These are phyloP conservation scores for Hyperoplus lanceolatus DNA, from an alignment of 2,797 vertebrate species.

Conservation along the genomic window DNA sequence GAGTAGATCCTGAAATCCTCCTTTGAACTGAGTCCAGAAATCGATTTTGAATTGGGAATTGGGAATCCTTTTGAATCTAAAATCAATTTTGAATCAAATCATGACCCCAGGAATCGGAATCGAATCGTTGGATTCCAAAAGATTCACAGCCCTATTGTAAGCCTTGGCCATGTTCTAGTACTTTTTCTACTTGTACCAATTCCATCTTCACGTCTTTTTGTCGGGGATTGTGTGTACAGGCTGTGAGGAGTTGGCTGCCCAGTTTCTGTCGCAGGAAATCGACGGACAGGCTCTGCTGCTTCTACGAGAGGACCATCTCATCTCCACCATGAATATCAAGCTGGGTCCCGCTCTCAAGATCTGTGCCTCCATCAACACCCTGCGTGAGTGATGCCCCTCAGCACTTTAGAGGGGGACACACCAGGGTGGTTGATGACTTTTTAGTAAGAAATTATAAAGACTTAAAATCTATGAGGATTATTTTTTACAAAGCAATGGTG, in stretches of 20 bases:
- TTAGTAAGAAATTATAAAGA: conserved; percentile 19
- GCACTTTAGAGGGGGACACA: not conserved
- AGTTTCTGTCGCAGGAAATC: conserved; percentile 98
- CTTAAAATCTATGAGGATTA: conserved; percentile 31
- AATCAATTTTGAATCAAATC: too few relatives aligned
- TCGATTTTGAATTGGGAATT: too few relatives aligned
- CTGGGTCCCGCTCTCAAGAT: conserved; percentile 98
- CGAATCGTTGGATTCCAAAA: too few relatives aligned
- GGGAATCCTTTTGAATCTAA: too few relatives aligned
- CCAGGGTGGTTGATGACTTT: not conserved
- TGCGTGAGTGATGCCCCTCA: conserved; percentile 89
- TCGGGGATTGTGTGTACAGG: conserved; percentile 79
- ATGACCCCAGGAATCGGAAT: too few relatives aligned
- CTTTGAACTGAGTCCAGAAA: too few relatives aligned
- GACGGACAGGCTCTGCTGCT: conserved; percentile 98
- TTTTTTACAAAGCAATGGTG: conserved; percentile 27
- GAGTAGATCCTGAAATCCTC: too few relatives aligned
- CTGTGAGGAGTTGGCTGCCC: conserved; percentile 95
- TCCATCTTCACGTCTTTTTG: not conserved
- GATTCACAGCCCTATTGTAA: too few relatives aligned
- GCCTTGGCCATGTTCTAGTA: too few relatives aligned
- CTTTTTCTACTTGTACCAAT: not conserved
- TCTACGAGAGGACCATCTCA: conserved; percentile 97
- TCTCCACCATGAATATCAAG: conserved; percentile 99
- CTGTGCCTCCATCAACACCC: conserved; percentile 97